These are phyloP conservation scores for Pungitius pungitius DNA, from an alignment of 2,113 vertebrate species.

Conservation along the genomic window DNA sequence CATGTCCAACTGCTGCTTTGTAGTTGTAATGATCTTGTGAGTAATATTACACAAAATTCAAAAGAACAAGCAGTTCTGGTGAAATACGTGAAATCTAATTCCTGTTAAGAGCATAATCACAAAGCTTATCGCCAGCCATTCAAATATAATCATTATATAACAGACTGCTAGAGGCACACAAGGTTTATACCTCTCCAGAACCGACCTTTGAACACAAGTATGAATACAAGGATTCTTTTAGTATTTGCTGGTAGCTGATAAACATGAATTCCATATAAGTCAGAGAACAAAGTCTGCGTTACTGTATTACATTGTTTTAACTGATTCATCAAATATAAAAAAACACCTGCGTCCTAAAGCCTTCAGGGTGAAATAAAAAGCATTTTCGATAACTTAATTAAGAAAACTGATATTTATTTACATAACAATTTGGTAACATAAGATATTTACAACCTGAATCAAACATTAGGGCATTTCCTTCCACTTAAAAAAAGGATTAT, in stretches of 20 bases:
- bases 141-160: background rate
- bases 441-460: slow-evolving; percentile 58
- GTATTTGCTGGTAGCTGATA: slow-evolving; percentile 14
- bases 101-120: background rate
- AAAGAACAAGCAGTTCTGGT: background rate
- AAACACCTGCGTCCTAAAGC: background rate
- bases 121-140: background rate
- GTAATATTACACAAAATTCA: background rate
- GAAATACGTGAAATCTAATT: background rate
- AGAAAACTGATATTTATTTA: slow-evolving; percentile 72
- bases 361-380: background rate
- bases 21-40: background rate
- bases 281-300: background rate
- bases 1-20: no score
- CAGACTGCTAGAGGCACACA: background rate
- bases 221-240: slow-evolving; percentile 2
- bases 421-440: slow-evolving; percentile 50
- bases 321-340: background rate
- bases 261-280: slow-evolving; percentile 1
- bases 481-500: slow-evolving; percentile 32
- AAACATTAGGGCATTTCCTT: slow-evolving; percentile 20
- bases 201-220: slow-evolving; percentile 39
- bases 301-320: background rate
- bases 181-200: slow-evolving; percentile 2
- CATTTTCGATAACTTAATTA: slow-evolving; percentile 11